Base-by-base conservation (phyloP, 2,797 vertebrate genomes). In the Taeniopygia guttata region DNA sequence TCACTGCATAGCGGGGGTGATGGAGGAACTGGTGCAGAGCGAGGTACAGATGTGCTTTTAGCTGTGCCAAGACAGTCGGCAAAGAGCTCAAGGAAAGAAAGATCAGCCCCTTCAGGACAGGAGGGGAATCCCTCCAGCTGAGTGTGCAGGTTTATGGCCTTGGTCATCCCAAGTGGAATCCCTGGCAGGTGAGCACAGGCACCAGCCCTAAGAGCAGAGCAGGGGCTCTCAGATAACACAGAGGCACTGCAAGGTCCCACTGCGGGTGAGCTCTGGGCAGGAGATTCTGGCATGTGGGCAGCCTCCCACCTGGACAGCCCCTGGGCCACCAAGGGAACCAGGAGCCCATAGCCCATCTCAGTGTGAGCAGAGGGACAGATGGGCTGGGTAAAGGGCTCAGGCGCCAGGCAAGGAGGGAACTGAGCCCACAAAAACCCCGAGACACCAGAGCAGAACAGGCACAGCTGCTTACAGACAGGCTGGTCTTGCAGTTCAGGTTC, bases 401-500 rank as follows among this genome's bases (percentile, higher is more conserved):
- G 67, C 8, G 10, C 21, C 66, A 68, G n/a, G 69, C 5, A 18
- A 89, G 67, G 66, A 85, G 45, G 58, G 51, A 91, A 67, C 29
- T 45, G 30, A 83, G 64, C 38, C 42, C 78, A 55, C 0, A 2
- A 5, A 68, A 64, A 34, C 34, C 23, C 59, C 13, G 46, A 85
- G 87, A 93, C 45, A 49, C 56, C 3, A 4, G 51, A 89, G 84
- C 49, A 91, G 78, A 84, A 90, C 2, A 11, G 36, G 89, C 78
- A 84, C 2, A 2, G 74, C 81, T 66, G 75, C 84, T 84, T 77
- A 45, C 45, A 78, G 90, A 91, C 73, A 75, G 54, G 94, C 66
- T 80, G 17, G 30, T 82, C 93, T 86, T 86, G 95, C 69, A 78
- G 69, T 89, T 84, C 76, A 72, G 52, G 87, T 69, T 94, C 87